These are phyloP conservation scores for Crepidodera aurea DNA, from an alignment of 2,888 invertebrate species.

Conservation along the genomic window DNA sequence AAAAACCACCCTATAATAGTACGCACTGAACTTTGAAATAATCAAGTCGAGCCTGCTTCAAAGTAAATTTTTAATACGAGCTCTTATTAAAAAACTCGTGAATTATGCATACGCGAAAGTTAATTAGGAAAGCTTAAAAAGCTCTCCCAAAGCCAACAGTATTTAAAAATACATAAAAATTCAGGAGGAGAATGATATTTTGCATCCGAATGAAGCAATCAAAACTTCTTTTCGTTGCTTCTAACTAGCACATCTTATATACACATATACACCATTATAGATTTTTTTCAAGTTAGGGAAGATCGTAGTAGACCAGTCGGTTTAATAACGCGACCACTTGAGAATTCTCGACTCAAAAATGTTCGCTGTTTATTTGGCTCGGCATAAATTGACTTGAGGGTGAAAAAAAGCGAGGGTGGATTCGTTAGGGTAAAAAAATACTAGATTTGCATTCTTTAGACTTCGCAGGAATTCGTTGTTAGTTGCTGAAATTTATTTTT, in stretches of 20 bases:
- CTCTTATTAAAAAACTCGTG: slow-evolving; percentile 41
- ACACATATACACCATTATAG: slow-evolving; percentile 63
- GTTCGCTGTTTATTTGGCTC: slow-evolving; percentile 49
- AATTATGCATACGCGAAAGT: slow-evolving; percentile 43
- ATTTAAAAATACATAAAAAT: slow-evolving; percentile 45
- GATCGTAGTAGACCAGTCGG: slow-evolving; percentile 54
- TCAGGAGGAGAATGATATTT: slow-evolving; percentile 42
- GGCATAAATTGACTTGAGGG: slow-evolving; percentile 60
- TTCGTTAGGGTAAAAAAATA: slow-evolving; percentile 63
- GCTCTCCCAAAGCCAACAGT: slow-evolving; percentile 36
- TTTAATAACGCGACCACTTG: slow-evolving; percentile 25
- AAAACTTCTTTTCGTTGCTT: slow-evolving; percentile 61
- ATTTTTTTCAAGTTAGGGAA: slow-evolving; percentile 62
- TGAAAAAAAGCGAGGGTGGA: slow-evolving; percentile 63
- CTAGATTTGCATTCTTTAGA: slow-evolving; percentile 62
- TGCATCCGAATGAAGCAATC: slow-evolving; percentile 57
- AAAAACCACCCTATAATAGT: not conserved
- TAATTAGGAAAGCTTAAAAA: slow-evolving; percentile 40
- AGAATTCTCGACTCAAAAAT: slow-evolving; percentile 44
- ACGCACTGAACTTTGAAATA: slow-evolving; percentile 1
- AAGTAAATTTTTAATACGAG: slow-evolving; percentile 41
- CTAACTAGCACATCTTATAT: slow-evolving; percentile 63
- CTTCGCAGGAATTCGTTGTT: slow-evolving; percentile 54
- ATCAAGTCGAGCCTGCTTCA: not conserved
- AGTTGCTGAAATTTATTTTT: slow-evolving; percentile 45